A percentile compares a stretch with the other conserved stretches of the same genome.
These are phyloP conservation scores for Psittacus erithacus DNA, from an alignment of 2,113 vertebrate species.

Conservation along the genomic window DNA sequence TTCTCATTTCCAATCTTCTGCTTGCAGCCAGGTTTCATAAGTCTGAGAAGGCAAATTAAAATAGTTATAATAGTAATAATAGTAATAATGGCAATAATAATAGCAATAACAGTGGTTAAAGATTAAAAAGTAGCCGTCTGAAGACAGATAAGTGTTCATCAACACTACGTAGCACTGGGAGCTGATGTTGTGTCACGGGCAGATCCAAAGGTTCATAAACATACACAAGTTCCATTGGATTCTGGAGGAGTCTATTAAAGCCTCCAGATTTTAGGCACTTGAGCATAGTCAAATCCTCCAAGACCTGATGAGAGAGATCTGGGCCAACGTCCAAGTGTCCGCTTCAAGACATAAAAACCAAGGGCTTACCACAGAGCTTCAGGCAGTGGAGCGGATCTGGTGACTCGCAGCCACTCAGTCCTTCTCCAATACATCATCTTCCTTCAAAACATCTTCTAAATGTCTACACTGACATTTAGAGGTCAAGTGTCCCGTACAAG, in stretches of 20 bases:
- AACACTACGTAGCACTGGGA: neutral
- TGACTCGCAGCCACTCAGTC: neutral
- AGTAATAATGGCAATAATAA: neutral
- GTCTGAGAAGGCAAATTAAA: slow-evolving; percentile 22
- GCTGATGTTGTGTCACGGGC: neutral
- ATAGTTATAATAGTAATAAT: neutral
- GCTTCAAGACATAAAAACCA: neutral
- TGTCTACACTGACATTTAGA: neutral
- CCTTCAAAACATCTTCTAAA: neutral
- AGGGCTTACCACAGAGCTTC: neutral
- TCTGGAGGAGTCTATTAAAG: neutral
- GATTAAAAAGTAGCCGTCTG: neutral
- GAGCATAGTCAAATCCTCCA: accelerated
- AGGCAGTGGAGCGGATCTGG: neutral
- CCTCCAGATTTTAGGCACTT: neutral
- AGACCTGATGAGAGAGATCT: neutral
- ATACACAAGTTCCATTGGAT: accelerated
- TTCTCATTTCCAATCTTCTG: slow-evolving; percentile 19
- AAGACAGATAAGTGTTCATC: neutral
- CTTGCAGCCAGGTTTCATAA: neutral
- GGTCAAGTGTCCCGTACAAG: neutral
- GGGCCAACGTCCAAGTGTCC: accelerated
- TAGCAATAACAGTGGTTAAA: neutral
- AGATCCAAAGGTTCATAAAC: neutral
- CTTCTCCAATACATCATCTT: neutral